Percentiles rank a stretch among this genome's conserved stretches.
These are phyloP conservation scores for Malurus cyaneus DNA, from an alignment of 2,113 vertebrate genomes.

Conservation along the genomic window DNA sequence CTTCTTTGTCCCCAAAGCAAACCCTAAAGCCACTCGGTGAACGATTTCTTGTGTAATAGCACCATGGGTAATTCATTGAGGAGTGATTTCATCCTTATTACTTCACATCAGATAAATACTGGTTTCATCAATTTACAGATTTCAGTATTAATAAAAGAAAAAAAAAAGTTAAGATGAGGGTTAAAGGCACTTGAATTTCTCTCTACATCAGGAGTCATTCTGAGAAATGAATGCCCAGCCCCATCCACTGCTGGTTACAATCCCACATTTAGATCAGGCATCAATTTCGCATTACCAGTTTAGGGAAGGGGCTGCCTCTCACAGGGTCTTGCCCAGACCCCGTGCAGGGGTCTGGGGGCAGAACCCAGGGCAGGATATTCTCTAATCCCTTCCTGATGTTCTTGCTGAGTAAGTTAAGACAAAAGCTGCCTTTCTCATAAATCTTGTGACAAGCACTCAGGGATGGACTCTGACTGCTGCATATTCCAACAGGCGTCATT, in stretches of 20 bases:
- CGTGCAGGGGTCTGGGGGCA: neutral
- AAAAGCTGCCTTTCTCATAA: neutral
- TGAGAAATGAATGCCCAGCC: neutral
- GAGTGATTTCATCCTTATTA: neutral
- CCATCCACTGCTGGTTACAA: neutral
- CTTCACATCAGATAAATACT: neutral
- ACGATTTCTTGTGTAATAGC: neutral
- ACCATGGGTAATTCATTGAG: neutral
- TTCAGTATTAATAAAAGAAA: neutral
- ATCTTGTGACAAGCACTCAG: accelerated
- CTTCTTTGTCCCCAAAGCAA: neutral
- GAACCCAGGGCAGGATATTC: accelerated
- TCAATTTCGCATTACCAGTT: neutral
- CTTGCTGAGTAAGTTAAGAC: neutral
- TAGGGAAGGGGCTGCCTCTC: neutral
- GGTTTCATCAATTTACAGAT: neutral
- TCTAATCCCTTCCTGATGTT: neutral
- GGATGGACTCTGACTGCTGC: neutral
- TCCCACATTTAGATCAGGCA: neutral
- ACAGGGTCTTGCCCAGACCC: neutral
- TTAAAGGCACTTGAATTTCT: neutral
- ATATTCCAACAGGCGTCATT: accelerated
- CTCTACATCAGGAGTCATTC: neutral
- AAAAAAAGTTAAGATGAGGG: accelerated
- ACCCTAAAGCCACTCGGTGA: neutral